Percentiles rank a stretch among this genome's conserved stretches.
Conservation (phyloP, 2,888 invertebrate species). For the Fragum whitleyi region DNA sequence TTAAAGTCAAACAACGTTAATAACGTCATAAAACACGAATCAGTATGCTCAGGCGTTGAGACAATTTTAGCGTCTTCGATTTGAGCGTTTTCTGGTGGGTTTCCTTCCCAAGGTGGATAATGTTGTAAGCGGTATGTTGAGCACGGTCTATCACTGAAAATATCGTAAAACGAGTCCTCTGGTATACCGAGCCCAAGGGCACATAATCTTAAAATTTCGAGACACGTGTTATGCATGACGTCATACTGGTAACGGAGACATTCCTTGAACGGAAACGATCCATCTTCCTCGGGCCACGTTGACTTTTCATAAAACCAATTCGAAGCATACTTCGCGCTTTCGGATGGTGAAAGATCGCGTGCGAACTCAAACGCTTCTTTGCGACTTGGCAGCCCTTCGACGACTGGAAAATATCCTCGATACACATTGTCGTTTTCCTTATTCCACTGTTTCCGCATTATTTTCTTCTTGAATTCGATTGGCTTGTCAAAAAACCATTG, state of each 20-base stretch:
- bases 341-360: constrained; percentile 55
- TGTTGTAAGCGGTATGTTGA: constrained; percentile 72
- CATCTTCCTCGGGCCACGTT: constrained; percentile 66
- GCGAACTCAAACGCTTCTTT: constrained; percentile 75
- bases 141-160: constrained; percentile 66
- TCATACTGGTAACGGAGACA: constrained; percentile 58
- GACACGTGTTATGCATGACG: constrained; percentile 62
- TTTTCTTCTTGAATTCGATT: constrained; percentile 52
- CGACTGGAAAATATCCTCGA: constrained; percentile 74
- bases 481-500: constrained; percentile 70
- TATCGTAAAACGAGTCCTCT: constrained; percentile 65
- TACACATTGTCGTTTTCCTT: constrained; percentile 69
- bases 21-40: constrained; percentile 68
- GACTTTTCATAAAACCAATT: constrained; percentile 68
- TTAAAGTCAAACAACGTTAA: constrained; percentile 60
- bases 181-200: constrained; percentile 68
- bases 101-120: constrained; percentile 67
- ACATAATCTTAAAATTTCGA: constrained; percentile 65
- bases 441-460: constrained; percentile 70
- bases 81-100: constrained; percentile 51
- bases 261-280: constrained; percentile 60
- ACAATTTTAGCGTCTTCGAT: constrained; percentile 63
- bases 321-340: constrained; percentile 38
- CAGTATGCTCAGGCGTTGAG: constrained; percentile 68
- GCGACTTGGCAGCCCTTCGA: constrained; percentile 64